Percentiles rank a stretch among this genome's conserved stretches.
Conservation (phyloP, 2,797 vertebrate genomes). For the Pteropus rufus region DNA sequence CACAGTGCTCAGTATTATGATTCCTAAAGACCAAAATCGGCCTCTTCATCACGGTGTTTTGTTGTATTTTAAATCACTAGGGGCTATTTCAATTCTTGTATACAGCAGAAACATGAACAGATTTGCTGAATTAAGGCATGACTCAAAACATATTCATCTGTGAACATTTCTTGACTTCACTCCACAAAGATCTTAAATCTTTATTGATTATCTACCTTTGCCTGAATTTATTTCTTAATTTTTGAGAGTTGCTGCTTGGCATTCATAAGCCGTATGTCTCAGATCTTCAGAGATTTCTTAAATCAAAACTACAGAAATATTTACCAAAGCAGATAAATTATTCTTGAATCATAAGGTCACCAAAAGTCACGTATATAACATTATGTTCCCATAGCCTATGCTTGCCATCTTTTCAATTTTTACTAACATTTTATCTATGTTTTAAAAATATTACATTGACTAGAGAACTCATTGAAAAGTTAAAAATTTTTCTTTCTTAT, state of each 20-base stretch:
- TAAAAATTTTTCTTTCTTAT: not conserved
- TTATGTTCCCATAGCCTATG: no score
- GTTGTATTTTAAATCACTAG: not conserved
- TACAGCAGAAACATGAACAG: not conserved
- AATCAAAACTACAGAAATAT: not conserved
- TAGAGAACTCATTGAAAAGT: not conserved
- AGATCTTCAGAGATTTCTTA: not conserved
- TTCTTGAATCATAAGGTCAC: not conserved
- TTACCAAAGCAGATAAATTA: not conserved
- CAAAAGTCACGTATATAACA: not conserved
- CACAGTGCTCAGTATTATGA: not conserved
- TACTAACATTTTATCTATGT: not conserved
- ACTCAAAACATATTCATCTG: not conserved
- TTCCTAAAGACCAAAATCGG: not conserved
- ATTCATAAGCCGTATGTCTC: not conserved
- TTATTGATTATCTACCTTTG: not conserved
- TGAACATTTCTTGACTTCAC: not conserved
- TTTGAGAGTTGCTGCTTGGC: not conserved
- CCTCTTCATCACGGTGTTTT: not conserved
- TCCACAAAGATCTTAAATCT: not conserved
- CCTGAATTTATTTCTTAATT: not conserved
- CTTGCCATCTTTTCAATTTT: not conserved
- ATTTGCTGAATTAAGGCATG: not conserved
- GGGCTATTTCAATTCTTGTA: not conserved
- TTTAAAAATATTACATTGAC: not conserved